Percentiles rank a stretch among this genome's conserved stretches.
Evolutionary conservation across 2,797 vertebrate species (phyloP).

Genomic region (Scolopax bukidnonensis): DNA sequence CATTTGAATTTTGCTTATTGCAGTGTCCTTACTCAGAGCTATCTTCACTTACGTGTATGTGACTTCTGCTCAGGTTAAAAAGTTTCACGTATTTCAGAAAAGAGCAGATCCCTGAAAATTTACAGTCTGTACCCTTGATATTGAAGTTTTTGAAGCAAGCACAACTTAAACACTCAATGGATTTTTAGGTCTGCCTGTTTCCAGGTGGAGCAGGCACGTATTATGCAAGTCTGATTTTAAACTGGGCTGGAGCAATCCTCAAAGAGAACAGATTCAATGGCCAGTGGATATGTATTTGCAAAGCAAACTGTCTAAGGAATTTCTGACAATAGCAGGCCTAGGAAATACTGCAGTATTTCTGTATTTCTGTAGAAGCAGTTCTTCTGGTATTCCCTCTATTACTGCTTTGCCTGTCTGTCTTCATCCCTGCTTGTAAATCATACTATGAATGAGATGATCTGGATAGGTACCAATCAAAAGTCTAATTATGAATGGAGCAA

Average conservation of each 20-base stretch:
- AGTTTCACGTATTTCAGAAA: not conserved
- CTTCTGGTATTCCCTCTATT: constrained; percentile 70
- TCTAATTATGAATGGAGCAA: constrained; percentile 64
- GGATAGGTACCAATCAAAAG: constrained; percentile 72
- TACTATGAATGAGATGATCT: constrained; percentile 67
- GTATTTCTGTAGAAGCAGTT: too few relatives aligned
- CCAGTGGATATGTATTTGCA: not conserved
- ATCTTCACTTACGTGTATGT: not conserved
- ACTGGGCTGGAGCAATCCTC: not conserved
- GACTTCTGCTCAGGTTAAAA: not conserved
- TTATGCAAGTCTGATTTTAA: not conserved
- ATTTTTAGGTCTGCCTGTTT: not conserved
- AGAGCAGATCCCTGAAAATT: not conserved
- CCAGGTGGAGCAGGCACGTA: not conserved
- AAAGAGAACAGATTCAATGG: not conserved
- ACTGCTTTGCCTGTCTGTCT: constrained; percentile 68
- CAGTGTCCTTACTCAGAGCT: not conserved
- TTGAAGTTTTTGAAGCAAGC: not conserved
- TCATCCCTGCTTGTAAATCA: constrained; percentile 61
- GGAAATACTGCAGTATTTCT: constrained; percentile 38
- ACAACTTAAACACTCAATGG: not conserved
- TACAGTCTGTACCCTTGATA: not conserved
- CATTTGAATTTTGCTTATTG: not conserved
- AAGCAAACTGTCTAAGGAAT: constrained; percentile 11
- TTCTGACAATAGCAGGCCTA: constrained; percentile 51